Conservation (phyloP, 1,140 invertebrate genomes). For the Macrotrachela quadricornifera region DNA sequence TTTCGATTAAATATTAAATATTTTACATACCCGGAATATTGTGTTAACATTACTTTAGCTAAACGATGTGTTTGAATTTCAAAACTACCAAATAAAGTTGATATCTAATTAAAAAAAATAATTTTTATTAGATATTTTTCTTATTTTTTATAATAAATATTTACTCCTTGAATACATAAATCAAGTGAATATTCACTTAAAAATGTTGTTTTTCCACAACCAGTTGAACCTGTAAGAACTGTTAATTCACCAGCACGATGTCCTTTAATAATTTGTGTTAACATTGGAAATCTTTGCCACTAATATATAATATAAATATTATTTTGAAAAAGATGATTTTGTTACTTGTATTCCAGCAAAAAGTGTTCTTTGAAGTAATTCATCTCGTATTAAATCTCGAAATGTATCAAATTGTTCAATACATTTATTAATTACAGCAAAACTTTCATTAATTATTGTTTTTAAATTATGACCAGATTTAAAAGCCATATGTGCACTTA, state of each 20-base stretch:
- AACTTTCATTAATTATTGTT: not conserved
- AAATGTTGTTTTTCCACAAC: conserved; percentile 93
- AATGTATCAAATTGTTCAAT: not conserved
- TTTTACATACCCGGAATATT: conserved; percentile 36
- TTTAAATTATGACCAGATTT: too few species aligned
- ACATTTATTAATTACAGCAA: not conserved
- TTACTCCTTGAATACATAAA: conserved; percentile 74
- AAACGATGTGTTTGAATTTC: conserved; percentile 73
- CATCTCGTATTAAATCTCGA: not conserved
- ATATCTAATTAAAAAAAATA: too few species aligned
- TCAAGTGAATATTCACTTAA: conserved; percentile 95
- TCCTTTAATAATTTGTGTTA: conserved; percentile 71
- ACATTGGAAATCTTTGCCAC: conserved; percentile 65
- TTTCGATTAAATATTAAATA: not conserved
- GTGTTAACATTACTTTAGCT: conserved; percentile 67
- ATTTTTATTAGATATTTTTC: too few species aligned
- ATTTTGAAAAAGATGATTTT: not conserved
- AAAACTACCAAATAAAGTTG: conserved; percentile 87
- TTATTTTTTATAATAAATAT: too few species aligned
- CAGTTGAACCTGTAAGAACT: conserved; percentile 77
- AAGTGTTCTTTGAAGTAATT: not conserved
- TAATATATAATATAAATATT: conserved; percentile 27
- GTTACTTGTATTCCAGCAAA: not conserved
- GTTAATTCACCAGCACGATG: conserved; percentile 87
- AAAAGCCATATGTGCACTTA: too few species aligned